These are phyloP conservation scores for Poeciliopsis turneri DNA, from an alignment of 2,797 vertebrate species.

Conservation along the genomic window DNA sequence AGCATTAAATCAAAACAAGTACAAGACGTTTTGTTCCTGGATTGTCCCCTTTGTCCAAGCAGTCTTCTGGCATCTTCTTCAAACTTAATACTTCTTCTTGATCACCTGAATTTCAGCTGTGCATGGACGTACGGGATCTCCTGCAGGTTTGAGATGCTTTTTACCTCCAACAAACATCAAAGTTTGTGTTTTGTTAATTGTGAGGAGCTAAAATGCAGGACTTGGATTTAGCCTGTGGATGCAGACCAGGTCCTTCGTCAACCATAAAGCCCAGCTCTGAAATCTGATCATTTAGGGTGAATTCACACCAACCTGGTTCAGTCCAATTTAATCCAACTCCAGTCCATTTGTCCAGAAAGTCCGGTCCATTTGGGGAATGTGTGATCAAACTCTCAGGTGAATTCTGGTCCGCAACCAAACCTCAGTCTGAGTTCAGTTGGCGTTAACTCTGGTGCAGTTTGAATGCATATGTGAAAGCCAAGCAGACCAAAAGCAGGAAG, in stretches of 20 bases:
- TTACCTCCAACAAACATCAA: not conserved
- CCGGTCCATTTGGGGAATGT: not conserved
- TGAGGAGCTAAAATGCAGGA: not conserved
- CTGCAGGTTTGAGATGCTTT: not conserved
- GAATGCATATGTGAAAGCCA: not conserved
- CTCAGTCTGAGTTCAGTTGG: not conserved
- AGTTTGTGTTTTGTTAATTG: not conserved
- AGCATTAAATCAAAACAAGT: slow-evolving; percentile 66
- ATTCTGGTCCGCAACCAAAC: not conserved
- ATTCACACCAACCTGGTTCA: not conserved
- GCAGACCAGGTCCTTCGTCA: not conserved
- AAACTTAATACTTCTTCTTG: not conserved
- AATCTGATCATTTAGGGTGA: not conserved
- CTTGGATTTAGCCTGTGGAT: not conserved
- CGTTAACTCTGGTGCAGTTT: not conserved
- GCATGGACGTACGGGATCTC: not conserved
- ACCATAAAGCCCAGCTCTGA: not conserved
- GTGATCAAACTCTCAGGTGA: not conserved
- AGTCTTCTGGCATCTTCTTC: not conserved
- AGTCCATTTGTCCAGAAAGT: not conserved
- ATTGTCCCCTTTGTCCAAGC: not conserved
- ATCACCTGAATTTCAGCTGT: not conserved
- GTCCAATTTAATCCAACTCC: not conserved
- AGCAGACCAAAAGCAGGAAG: not conserved
- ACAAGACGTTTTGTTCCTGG: slow-evolving; percentile 73